Base-by-base conservation (phyloP, 2,113 vertebrate species). In the Tylochromis polylepis region DNA sequence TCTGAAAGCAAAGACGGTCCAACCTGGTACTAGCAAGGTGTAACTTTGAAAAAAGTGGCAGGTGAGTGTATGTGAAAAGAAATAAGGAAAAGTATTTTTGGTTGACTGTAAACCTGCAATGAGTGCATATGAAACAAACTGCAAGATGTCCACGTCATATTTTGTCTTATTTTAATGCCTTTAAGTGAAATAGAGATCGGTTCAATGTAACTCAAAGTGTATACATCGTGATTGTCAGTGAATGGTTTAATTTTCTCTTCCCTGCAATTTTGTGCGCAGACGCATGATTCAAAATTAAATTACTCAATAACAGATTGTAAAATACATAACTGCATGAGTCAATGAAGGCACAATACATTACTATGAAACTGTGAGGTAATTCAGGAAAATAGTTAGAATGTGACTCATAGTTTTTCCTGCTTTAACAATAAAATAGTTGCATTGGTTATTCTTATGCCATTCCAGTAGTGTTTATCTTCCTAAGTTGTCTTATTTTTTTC, bases 401-500 rank as follows among this genome's bases (percentile, higher is more conserved):
- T 75, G 41, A 49, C 67, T 3, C 0, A 11, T 43, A 75, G 15
- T 29, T 1, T 0, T 77, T 31, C 24, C 27, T 31, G 24, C 46
- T 77, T 51, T 20, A 77, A 51, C 43, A 51, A 77, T 51, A 31
- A 77, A 49, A 20, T 49, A 0, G 24, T 51, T 51, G 70, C 5
- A 75, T 29, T 8, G 5, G 43, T 31, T 51, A 77, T 29, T 77
- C 5, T 77, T 1, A 2, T 51, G 16, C 24, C 70, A 77, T 51
- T 51, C 27, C 16, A 77, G 27, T 16, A 51, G 70, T 77, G 16
- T 77, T 77, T 51, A 51, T 77, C 51, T 77, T 53, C 27, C 72
- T 14, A 77, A 53, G 46, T 31, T 77, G 1, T 0, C 24, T 29
- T 46, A 11, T 4, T 8, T 51, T 0, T 49, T 0, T 49, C 24